Conservation (phyloP, 2,113 vertebrate genomes). For the Scolopax mira region DNA sequence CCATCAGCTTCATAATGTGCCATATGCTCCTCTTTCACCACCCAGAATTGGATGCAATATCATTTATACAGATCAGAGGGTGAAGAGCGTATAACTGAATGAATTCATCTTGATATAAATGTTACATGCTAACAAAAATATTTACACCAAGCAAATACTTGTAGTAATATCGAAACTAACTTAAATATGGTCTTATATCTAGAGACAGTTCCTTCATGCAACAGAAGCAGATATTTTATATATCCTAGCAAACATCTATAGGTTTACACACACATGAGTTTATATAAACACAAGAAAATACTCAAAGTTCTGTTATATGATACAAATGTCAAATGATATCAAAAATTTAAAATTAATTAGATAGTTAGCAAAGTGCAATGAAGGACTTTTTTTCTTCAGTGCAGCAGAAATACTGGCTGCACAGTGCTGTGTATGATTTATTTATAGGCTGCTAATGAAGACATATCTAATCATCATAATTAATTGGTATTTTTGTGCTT, state of each 20-base stretch:
- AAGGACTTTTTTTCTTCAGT: slow-evolving; percentile 38
- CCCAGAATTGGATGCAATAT: background rate
- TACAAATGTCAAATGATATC: slow-evolving; percentile 27
- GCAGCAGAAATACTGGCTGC: slow-evolving; percentile 46
- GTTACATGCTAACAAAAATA: background rate
- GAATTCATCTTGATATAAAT: background rate
- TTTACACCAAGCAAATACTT: background rate
- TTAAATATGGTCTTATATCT: background rate
- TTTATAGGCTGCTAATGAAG: slow-evolving; percentile 81
- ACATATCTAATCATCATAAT: slow-evolving; percentile 80
- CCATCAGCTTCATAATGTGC: background rate
- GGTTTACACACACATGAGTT: background rate
- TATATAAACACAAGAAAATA: slow-evolving; percentile 11
- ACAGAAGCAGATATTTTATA: background rate
- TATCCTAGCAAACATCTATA: background rate
- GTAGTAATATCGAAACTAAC: slow-evolving; percentile 14
- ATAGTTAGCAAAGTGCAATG: slow-evolving; percentile 30
- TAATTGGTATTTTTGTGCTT: slow-evolving; percentile 78
- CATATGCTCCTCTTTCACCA: background rate
- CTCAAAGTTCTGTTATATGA: slow-evolving; percentile 28
- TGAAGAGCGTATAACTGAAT: background rate
- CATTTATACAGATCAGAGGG: background rate
- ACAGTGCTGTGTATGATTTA: slow-evolving; percentile 73
- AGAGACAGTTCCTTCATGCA: background rate
- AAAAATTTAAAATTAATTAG: slow-evolving; percentile 72